These are phyloP conservation scores for Peromyscus melanophrys DNA, from an alignment of 2,797 vertebrate species.

Conservation along the genomic window DNA sequence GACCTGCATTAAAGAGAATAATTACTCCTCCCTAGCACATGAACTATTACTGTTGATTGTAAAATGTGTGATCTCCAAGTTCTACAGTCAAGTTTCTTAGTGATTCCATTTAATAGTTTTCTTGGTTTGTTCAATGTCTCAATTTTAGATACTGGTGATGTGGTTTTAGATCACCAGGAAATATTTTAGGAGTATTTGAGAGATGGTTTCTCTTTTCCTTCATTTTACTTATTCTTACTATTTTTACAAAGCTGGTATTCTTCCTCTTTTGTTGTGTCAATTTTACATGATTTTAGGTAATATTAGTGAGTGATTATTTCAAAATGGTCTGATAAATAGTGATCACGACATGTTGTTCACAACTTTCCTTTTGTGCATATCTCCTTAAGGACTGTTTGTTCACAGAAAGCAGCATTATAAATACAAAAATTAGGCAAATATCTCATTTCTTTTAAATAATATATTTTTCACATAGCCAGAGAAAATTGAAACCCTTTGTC, in stretches of 20 bases:
- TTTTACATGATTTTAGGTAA: not conserved
- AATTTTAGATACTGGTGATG: not conserved
- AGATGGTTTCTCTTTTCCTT: not conserved
- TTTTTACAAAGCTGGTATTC: not conserved
- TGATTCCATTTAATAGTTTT: not conserved
- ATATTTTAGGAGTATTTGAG: not conserved
- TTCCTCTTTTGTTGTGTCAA: constrained; percentile 5
- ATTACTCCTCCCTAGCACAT: not conserved
- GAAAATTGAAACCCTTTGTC: not conserved
- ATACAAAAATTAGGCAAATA: not conserved
- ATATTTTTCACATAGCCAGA: not conserved
- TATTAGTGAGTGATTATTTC: constrained; percentile 21
- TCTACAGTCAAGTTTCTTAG: not conserved
- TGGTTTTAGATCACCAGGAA: not conserved
- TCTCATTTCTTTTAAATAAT: constrained; percentile 49
- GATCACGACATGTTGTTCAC: not conserved
- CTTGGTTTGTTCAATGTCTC: not conserved
- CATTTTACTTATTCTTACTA: not conserved
- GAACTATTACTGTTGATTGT: not conserved
- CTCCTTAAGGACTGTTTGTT: not conserved
- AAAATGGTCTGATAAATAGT: not conserved
- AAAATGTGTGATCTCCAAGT: not conserved
- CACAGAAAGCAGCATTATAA: not conserved
- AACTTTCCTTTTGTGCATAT: not conserved
- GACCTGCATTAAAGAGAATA: not conserved